Percentiles rank a stretch among this genome's conserved stretches.
Conservation (phyloP, 2,113 vertebrate species). For the Pimephales promelas region DNA sequence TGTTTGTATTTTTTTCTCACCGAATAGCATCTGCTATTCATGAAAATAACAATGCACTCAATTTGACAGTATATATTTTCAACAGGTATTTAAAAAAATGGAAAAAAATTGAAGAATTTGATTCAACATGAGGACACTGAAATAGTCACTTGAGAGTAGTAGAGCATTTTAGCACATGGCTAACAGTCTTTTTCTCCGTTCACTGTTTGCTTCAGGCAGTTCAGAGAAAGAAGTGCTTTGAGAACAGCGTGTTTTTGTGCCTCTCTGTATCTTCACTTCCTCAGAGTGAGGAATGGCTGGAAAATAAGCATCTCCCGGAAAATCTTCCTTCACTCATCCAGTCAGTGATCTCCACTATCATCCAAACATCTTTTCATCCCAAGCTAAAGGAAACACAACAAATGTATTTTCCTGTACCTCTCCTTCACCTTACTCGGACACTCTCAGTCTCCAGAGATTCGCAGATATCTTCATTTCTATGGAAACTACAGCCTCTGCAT, state of each 20-base stretch:
- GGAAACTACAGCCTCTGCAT: conserved; percentile 59
- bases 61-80: neutral
- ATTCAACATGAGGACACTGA: neutral
- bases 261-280: neutral
- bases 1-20: neutral
- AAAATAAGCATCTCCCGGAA: conserved; percentile 52
- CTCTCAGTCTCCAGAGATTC: conserved; percentile 42
- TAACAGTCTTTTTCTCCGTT: conserved; percentile 1
- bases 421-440: neutral
- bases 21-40: neutral
- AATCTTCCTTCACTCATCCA: conserved; percentile 51
- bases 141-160: neutral
- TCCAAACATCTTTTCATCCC: conserved; percentile 46
- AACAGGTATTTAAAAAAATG: neutral
- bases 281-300: conserved; percentile 1
- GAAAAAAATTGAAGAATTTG: neutral
- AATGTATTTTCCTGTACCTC: conserved; percentile 4
- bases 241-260: neutral
- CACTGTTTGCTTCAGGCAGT: neutral
- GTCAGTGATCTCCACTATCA: conserved; percentile 39
- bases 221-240: conserved; percentile 16
- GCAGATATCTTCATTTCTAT: conserved; percentile 61
- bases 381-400: neutral
- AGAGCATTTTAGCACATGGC: conserved; percentile 6
- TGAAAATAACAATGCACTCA: neutral